Evolutionary conservation across 2,113 vertebrate genomes (phyloP), one percentile per base, ranked within the genome.

Genomic region (Epinephelus cyanopodus): DNA sequence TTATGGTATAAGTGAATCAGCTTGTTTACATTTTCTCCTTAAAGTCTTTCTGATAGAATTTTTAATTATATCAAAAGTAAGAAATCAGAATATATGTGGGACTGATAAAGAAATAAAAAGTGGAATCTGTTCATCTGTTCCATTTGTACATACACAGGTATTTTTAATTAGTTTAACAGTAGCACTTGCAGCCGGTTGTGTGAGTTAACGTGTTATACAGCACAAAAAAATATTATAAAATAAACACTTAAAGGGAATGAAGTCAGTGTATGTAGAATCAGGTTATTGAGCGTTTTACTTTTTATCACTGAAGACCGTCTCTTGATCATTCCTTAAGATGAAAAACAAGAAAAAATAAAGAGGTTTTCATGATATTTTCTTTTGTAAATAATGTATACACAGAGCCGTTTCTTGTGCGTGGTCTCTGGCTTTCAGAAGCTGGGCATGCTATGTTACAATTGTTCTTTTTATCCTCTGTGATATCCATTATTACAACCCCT

Each of bases 401-500:
- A 39, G 33, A 84, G 5, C 52, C 27, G 7, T 62, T 72, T 77
- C 53, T 83, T 58, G n/a, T 87, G 58, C 62, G 21, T 67, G 60
- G 52, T 83, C 54, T n/a, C 13, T 78, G 48, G 67, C 63, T 85
- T 47, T 83, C 64, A 68, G 74, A 60, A 62, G 74, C 63, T 81
- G 72, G 17, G 19, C 17, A 48, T 13, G 3, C 12, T 83, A 50
- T 63, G 74, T 72, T 52, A 52, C 14, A 75, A 2, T 64, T 85
- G 18, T 81, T 81, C 61, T 81, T 79, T 92, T 88, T 77, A 73
- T 89, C 13, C 50, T 81, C 68, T 77, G 29, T 47, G 60, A 81
- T 81, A 71, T 78, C 56, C 5, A 18, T 86, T 78, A 77, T 84
- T 85, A 52, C 37, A 87, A 77, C 11, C 48, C 7, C 39, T 45